Evolutionary conservation across 2,888 invertebrate genomes (phyloP), one percentile per base, ranked within the genome.

Genomic region (Brachypterus glaber): DNA sequence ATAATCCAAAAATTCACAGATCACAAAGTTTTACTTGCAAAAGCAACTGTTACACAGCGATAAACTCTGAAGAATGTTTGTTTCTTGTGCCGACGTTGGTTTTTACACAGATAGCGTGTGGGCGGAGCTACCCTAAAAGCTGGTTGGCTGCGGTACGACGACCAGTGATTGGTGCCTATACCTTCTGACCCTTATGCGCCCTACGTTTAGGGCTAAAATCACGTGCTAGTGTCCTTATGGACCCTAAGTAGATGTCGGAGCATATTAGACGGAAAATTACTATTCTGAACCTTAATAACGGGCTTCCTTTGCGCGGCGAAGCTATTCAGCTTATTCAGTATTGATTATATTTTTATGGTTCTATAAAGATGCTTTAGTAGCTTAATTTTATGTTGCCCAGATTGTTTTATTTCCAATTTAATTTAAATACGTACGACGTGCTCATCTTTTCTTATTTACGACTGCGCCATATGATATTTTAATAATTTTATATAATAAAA

Each of bases 211-310:
- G 55, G 25, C 45, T 37, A 57, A 33, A 50, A 49, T 62, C 43
- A 50, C 40, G 14, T 40, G 49, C 39, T 31, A 43, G 40, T 45
- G 49, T 59, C 57, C 59, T 64, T 62, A 64, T 63, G 54, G 53
- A 50, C 58, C 51, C 53, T 63, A 53, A 63, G 58, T 62, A 62
- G 53, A 57, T 62, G 62, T 63, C 64, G 55, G 59, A 48, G 51
- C 47, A 51, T 52, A 63, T 63, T 64, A 63, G 52, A 52, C 43
- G 52, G 52, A 56, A 57, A 55, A 55, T 57, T 54, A 51, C 53
- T 47, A 53, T 51, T 53, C 50, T 50, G 44, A 50, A 47, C 55
- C 55, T 52, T 58, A 56, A 56, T 55, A 56, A 55, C 49, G 42
- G 38, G 39, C 39, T 35, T 34, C 17, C 34, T 33, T 24, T 35